phyloP scores from a whole-genome alignment of 2,888 invertebrate genomes.

The Anthrax anthrax region DNA sequence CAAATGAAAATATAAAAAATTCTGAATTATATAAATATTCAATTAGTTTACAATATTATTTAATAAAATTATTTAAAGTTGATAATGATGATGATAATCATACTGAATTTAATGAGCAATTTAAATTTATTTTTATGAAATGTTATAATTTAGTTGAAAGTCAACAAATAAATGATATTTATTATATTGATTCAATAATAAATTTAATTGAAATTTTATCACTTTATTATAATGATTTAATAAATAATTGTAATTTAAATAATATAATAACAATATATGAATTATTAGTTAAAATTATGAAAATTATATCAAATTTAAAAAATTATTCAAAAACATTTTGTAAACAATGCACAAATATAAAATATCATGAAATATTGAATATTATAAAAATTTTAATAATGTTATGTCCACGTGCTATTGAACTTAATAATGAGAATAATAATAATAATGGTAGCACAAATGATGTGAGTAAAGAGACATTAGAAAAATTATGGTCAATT shows the following conservation, averaged over 20 bases:
- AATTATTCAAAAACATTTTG: conserved; percentile 1
- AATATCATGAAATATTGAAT: conserved; percentile 1
- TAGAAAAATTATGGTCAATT: neutral
- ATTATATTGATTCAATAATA: neutral
- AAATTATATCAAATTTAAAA: conserved; percentile 1
- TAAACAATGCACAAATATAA: neutral
- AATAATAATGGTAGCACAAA: neutral
- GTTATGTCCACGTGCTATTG: neutral
- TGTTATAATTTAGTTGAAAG: neutral
- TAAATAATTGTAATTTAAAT: neutral
- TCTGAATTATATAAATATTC: neutral
- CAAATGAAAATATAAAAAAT: neutral
- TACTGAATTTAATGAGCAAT: neutral
- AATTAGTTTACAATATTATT: neutral
- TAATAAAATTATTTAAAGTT: neutral
- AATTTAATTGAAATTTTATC: neutral
- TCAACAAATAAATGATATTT: neutral
- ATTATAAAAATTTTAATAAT: neutral
- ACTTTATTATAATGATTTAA: neutral
- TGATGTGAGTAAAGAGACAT: neutral
- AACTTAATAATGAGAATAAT: neutral
- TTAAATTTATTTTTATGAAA: conserved; percentile 1
- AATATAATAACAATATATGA: neutral
- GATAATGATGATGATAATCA: neutral
- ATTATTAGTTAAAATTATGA: neutral